Percentiles rank a stretch among this genome's conserved stretches.
Conservation (phyloP, 2,888 invertebrate genomes). For the Metacarcinus magister region DNA sequence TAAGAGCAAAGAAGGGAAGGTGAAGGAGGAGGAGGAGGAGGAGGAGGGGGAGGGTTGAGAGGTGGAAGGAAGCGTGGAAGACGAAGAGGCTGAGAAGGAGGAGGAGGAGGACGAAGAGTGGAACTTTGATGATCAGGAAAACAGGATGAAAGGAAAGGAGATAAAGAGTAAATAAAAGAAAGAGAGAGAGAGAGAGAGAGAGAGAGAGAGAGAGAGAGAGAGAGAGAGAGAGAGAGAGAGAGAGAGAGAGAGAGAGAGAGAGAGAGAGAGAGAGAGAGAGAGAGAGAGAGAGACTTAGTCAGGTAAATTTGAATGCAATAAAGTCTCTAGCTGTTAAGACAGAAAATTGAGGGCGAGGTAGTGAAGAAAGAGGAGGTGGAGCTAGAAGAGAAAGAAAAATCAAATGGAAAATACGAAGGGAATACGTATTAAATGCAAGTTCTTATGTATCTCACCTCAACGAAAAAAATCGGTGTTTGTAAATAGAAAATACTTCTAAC, state of each 20-base stretch:
- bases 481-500: no score
- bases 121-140: background rate
- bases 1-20: background rate
- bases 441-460: no score
- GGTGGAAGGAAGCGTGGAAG: background rate
- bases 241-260: constrained; percentile 26
- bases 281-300: background rate
- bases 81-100: background rate
- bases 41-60: background rate
- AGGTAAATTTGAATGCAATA: no score
- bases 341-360: background rate
- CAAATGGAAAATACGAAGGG: background rate
- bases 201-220: constrained; percentile 26
- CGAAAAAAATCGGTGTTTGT: no score
- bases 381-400: background rate
- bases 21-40: background rate
- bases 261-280: constrained; percentile 26
- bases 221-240: constrained; percentile 26
- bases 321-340: no score
- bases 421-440: background rate
- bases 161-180: background rate
- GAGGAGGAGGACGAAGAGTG: background rate
- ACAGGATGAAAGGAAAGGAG: background rate
- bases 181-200: background rate
- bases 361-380: constrained; percentile 3